Conservation (phyloP, 2,888 invertebrate species). For the Imbricaverruca yamaguchii region DNA sequence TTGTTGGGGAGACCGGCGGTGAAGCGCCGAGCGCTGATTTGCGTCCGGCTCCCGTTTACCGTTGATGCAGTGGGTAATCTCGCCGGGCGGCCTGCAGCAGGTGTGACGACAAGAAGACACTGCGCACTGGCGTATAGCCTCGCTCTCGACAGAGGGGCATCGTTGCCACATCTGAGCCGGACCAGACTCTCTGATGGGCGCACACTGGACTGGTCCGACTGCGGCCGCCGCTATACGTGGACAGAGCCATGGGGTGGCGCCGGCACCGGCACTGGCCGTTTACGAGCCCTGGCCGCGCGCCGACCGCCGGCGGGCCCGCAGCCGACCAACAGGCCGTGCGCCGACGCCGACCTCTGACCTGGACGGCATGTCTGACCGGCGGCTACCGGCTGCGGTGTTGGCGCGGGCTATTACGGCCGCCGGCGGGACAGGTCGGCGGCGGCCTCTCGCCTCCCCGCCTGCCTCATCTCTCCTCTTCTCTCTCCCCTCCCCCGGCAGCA, state of each 20-base stretch:
- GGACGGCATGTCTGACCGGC: slow-evolving; percentile 65
- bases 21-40: not conserved
- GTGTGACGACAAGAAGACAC: not conserved
- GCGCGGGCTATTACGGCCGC: slow-evolving; percentile 57
- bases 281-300: not conserved
- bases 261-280: not conserved
- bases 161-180: too few relatives aligned
- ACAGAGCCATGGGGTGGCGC: too few relatives aligned
- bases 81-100: too few relatives aligned
- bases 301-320: not conserved
- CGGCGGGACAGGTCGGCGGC: slow-evolving; percentile 78
- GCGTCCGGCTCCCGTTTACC: not conserved
- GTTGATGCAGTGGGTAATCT: not conserved
- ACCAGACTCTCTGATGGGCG: not conserved
- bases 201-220: too few relatives aligned
- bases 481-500: slow-evolving; percentile 51
- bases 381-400: slow-evolving; percentile 69
- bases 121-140: not conserved
- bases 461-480: slow-evolving; percentile 90
- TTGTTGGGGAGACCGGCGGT: not conserved
- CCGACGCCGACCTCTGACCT: slow-evolving; percentile 54
- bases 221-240: too few relatives aligned
- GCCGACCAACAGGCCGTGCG: not conserved
- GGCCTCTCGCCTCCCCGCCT: slow-evolving; percentile 58
- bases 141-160: too few relatives aligned